Conservation (phyloP, 1,140 invertebrate genomes). For the Drosophila parabipectinata region DNA sequence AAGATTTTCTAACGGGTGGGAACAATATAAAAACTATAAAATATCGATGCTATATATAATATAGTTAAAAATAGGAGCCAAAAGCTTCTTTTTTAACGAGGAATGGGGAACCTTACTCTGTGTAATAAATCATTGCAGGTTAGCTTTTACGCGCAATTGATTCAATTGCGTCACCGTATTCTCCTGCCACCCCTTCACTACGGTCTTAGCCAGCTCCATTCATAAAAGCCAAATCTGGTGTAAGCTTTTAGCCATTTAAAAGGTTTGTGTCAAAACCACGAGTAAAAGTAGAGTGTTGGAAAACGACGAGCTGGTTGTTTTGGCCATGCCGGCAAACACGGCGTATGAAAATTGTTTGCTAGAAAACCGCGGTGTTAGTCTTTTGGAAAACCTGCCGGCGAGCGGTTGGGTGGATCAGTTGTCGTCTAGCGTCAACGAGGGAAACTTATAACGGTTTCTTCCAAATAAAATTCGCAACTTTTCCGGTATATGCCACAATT, state of each 20-base stretch:
- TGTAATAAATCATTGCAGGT: conserved; percentile 14
- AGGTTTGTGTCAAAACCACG: no score
- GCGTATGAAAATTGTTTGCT: conserved; percentile 74
- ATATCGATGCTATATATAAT: no score
- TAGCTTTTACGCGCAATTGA: conserved; percentile 61
- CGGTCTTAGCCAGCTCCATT: conserved; percentile 36
- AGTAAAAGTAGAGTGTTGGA: conserved; percentile 11
- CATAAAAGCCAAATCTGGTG: conserved; percentile 63
- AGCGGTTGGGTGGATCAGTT: conserved; percentile 72
- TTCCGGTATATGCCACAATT: conserved; percentile 1
- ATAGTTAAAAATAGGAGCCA: no score
- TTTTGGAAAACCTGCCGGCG: conserved; percentile 77
- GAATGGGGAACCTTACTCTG: no score
- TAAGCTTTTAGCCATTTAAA: conserved; percentile 38
- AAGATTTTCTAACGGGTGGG: no score
- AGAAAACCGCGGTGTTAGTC: conserved; percentile 72
- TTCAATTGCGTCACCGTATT: conserved; percentile 5
- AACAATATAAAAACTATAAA: no score
- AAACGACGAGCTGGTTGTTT: conserved; percentile 41
- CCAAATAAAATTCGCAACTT: conserved; percentile 7
- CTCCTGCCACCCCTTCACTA: no score
- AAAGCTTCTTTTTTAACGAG: no score
- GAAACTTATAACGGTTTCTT: conserved; percentile 2
- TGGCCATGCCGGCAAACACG: conserved; percentile 61
- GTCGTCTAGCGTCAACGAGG: conserved; percentile 1